phyloP scores from a whole-genome alignment of 1,140 invertebrate genomes.

The Cyphomyrmex costatus region DNA sequence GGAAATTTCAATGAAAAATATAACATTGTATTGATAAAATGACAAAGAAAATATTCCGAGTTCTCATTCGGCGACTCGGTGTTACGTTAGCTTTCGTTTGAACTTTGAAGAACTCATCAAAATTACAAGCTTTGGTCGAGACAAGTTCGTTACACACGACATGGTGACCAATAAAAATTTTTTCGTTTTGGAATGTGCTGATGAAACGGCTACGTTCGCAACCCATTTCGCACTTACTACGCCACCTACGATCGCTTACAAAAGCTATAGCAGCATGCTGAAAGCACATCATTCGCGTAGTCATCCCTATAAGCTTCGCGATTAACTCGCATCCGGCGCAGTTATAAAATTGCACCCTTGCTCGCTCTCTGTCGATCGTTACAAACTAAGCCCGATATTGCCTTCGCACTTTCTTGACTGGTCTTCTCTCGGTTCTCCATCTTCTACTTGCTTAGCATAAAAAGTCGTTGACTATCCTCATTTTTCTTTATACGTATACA shows the following conservation, averaged over 20 bases:
- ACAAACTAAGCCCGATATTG: conserved; percentile 16
- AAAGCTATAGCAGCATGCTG: conserved; percentile 20
- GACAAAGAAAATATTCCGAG: neutral
- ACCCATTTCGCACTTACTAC: conserved; percentile 57
- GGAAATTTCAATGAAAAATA: conserved; percentile 45
- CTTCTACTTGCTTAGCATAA: neutral
- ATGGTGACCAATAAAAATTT: conserved; percentile 52
- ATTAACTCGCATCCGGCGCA: conserved; percentile 46
- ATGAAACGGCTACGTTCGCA: conserved; percentile 37
- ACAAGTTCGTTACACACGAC: conserved; percentile 46
- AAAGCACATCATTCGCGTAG: conserved; percentile 47
- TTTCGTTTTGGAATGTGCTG: conserved; percentile 17
- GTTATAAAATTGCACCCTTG: conserved; percentile 40
- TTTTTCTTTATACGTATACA: neutral
- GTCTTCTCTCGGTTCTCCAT: neutral
- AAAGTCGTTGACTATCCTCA: neutral
- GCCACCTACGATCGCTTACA: conserved; percentile 36
- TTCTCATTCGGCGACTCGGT: neutral
- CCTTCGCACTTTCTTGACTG: neutral
- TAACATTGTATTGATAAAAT: conserved; percentile 16
- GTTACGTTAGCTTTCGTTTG: conserved; percentile 34
- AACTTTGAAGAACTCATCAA: conserved; percentile 44
- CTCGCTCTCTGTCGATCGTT: conserved; percentile 18
- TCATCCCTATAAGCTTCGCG: conserved; percentile 45
- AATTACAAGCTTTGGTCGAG: conserved; percentile 46